Evolutionary conservation across 1,140 invertebrate genomes (phyloP).

Genomic region (Zophobas morio): DNA sequence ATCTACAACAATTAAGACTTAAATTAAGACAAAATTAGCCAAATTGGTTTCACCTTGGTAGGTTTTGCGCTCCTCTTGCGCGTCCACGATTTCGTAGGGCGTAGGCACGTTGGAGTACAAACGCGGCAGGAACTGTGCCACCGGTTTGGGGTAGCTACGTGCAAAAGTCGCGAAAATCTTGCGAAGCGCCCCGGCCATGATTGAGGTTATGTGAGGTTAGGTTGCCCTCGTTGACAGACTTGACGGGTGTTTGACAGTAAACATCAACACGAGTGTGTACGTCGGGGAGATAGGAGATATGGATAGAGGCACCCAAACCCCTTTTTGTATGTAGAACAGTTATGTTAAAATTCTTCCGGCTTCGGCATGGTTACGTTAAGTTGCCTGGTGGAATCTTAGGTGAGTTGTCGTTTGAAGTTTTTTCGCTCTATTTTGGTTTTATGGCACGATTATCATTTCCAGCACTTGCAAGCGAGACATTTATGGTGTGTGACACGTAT

Average conservation of each 20-base stretch:
- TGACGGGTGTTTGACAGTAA: background rate
- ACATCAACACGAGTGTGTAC: background rate
- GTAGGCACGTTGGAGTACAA: conserved; percentile 55
- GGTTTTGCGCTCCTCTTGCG: conserved; percentile 52
- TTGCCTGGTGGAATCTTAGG: conserved; percentile 12
- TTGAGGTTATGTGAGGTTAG: conserved; percentile 5
- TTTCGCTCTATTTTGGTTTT: background rate
- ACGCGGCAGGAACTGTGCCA: too few relatives aligned
- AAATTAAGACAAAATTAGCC: background rate
- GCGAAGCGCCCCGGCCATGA: conserved; percentile 17
- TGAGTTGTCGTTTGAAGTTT: background rate
- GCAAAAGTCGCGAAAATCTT: conserved; percentile 22
- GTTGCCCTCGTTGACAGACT: background rate
- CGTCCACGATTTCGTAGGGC: conserved; percentile 61
- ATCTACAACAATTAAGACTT: conserved; percentile 51
- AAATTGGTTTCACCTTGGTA: conserved; percentile 53
- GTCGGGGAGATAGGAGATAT: background rate
- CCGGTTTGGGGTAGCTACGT: too few relatives aligned
- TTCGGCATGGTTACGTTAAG: conserved; percentile 9
- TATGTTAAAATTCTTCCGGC: conserved; percentile 12
- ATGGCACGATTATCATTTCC: conserved; percentile 9
- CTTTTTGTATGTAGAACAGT: background rate
- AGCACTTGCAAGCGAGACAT: background rate
- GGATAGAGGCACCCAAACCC: too few relatives aligned
- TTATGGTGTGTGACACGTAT: conserved; percentile 14